Base-by-base conservation (phyloP, 2,888 invertebrate genomes). In the Drosophila eohydei region DNA sequence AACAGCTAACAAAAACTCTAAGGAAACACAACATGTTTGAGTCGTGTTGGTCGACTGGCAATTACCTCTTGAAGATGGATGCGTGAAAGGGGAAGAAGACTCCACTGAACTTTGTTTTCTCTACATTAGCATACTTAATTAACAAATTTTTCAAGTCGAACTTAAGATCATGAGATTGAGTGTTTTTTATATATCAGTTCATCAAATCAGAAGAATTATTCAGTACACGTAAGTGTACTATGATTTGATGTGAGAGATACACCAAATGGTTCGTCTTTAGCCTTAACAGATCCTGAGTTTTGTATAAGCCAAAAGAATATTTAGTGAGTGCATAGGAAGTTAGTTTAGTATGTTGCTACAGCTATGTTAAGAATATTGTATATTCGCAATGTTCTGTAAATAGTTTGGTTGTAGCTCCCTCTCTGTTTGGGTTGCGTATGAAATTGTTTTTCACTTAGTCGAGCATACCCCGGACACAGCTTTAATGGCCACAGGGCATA, bases 1-100 rank as follows among this genome's bases (percentile, higher is more conserved):
- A 55, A 21, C 52, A 38, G 30, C 48, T 61, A 34, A 48, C 48
- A 34, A 60, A 52, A 61, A 26, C 7, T 56, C 58, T 32, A 9
- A 34, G 36, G 67, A 21, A 44, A 44, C 41, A n/a, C 14, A 28
- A 21, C 21, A 21, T 21, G 21, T 21, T 21, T 21, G 21, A 12
- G 21, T n/a, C 11, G 11, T n/a, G 3, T 34, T 28, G 3, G 44
- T n/a, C 43, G 40, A 61, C 74, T 55, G 9, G 8, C 4, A 41
- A 21, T 38, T 63, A 56, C 55, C 30, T 21, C 48, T 38, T n/a
- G 4, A 28, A 21, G 21, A 21, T 21, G 21, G 21, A 21, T 21
- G 21, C 21, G 21, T 21, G 21, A 21, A 21, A 4, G n/a, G 4
- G 2, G 2, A 12, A 21, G 4, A 9, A 21, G 8, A 11, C 11